phyloP scores from a whole-genome alignment of 2,888 invertebrate species.

The Saturnia pavonia region DNA sequence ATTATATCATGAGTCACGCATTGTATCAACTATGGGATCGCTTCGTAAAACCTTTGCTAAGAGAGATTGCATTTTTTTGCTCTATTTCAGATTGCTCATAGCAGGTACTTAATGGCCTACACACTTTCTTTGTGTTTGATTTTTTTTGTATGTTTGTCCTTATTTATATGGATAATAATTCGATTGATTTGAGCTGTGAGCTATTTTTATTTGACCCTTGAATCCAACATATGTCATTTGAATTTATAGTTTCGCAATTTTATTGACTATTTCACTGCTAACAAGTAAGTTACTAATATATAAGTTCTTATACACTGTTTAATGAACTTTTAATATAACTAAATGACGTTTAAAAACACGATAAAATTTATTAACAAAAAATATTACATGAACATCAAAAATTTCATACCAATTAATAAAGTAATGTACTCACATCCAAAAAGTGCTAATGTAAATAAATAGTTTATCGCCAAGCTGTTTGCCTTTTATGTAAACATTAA shows the following conservation, averaged over 20 bases:
- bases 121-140: neutral
- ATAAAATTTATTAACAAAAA: neutral
- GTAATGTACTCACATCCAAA: neutral
- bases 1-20: constrained; percentile 4
- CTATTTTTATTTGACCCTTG: neutral
- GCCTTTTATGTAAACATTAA: constrained; percentile 4
- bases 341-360: neutral
- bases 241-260: neutral
- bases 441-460: constrained; percentile 11
- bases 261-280: neutral
- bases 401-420: neutral
- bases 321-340: neutral
- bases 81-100: neutral
- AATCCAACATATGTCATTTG: neutral
- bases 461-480: neutral
- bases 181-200: neutral
- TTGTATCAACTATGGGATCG: neutral
- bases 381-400: neutral
- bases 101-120: constrained; percentile 2
- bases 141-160: neutral
- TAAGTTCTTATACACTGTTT: neutral
- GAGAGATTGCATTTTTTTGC: constrained; percentile 7
- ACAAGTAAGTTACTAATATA: too few species aligned
- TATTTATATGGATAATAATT: neutral
- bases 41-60: neutral